Base-by-base conservation (phyloP, 2,113 vertebrate species). In the Gymnobelideus leadbeateri region DNA sequence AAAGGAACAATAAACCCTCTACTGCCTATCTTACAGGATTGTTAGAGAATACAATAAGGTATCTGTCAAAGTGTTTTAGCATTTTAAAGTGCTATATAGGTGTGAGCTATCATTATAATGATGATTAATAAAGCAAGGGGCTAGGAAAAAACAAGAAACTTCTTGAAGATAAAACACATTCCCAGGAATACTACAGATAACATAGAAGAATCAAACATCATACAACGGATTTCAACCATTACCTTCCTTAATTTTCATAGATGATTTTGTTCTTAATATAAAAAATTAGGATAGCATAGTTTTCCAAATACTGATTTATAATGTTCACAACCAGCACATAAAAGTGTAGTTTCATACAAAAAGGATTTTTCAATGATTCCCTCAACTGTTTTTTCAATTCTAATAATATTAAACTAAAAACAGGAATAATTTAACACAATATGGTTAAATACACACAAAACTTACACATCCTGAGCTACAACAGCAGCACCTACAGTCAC, bases 341-440 rank as follows among this genome's bases (percentile, higher is more conserved):
- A 93, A 90, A 96, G 19, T 84, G 95, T n/a, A 57, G 68, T 94
- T 97, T 95, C 52, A 95, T 90, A 93, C 92, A 93, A 92, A 95
- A 19, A 96, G 21, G 92, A 92, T 95, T 51, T 96, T 92, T 96
- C 89, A 96, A 31, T 97, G 93, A 97, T 93, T 91, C 57, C 91
- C 89, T 95, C 94, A 96, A 97, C 96, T 96, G 51, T 51, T 96
- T 68, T 91, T 94, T 89, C 84, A 96, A 97, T 95, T 84, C 51
- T 97, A 92, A 95, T 91, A 92, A 94, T 91, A 92, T 96, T 96
- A 92, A 92, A 16, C 92, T 91, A 94, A 93, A 49, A 21, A 53
- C 31, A 95, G n/a, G n/a, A 96, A 91, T 96, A 97, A 98, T 91
- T 97, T 97, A 93, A 94, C 91, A 92, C 61, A 93, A 37, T 91